Conservation (phyloP, 2,888 invertebrate species). For the Drosophila leonis region DNA sequence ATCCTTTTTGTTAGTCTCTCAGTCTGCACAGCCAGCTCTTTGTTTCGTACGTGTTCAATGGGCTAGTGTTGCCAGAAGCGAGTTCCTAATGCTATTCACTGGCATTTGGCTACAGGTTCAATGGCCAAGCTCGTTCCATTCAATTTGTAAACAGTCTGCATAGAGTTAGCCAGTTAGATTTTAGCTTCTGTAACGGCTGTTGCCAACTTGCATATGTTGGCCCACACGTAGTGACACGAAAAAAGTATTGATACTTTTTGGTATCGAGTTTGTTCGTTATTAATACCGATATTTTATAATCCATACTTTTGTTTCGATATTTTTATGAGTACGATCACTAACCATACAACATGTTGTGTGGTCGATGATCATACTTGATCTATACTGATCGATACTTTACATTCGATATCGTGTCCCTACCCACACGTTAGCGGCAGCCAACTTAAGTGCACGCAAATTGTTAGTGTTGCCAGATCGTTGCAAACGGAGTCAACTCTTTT, state of each 20-base stretch:
- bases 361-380: too few species aligned
- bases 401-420: too few species aligned
- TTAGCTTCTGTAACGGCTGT: not conserved
- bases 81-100: not conserved
- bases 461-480: conserved; percentile 6
- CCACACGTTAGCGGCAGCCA: conserved; percentile 6
- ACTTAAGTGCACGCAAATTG: conserved; percentile 17
- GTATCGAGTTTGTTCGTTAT: too few species aligned
- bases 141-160: not conserved
- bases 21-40: conserved; percentile 19
- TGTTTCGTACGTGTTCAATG: conserved; percentile 74
- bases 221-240: too few species aligned
- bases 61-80: conserved; percentile 58
- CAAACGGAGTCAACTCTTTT: not conserved
- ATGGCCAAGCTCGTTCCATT: conserved; percentile 45
- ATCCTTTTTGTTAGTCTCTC: conserved; percentile 7
- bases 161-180: not conserved
- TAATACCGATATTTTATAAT: too few species aligned
- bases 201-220: too few species aligned
- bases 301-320: too few species aligned
- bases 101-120: conserved; percentile 50
- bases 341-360: too few species aligned
- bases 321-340: too few species aligned
- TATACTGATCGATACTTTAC: too few species aligned
- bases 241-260: too few species aligned